Conservation (phyloP, 37 sponge, comb jelly and placozoan genomes). For the Amphimedon queenslandica region DNA sequence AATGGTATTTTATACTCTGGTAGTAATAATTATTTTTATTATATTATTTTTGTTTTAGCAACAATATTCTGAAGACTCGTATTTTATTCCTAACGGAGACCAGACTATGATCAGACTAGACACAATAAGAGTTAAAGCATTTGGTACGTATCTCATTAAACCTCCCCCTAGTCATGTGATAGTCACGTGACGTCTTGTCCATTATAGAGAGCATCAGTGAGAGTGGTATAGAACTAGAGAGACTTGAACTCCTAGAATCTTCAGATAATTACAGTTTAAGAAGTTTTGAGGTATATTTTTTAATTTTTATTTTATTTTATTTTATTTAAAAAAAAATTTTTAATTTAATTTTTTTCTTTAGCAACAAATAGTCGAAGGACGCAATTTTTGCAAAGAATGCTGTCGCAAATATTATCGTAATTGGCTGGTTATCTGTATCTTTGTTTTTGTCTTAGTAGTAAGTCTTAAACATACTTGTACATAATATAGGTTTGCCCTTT, state of each 20-base stretch:
- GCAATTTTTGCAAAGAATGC: too few relatives aligned
- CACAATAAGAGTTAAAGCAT: neutral
- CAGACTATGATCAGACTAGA: neutral
- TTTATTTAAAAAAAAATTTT: too few relatives aligned
- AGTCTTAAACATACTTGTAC: too few relatives aligned
- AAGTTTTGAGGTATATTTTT: conserved; percentile 10
- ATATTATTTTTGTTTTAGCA: too few relatives aligned
- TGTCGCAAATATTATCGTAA: too few relatives aligned
- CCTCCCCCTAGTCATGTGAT: neutral
- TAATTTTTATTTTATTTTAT: too few relatives aligned
- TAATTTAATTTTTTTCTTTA: too few relatives aligned
- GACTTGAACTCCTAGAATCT: conserved; percentile 35
- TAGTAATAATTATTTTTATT: neutral
- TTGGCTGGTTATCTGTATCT: too few relatives aligned
- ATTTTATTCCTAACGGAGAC: neutral
- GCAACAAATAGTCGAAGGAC: too few relatives aligned
- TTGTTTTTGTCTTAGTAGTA: too few relatives aligned
- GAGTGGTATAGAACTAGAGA: conserved; percentile 23
- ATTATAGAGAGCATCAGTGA: neutral
- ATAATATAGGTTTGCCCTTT: too few relatives aligned
- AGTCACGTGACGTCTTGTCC: neutral
- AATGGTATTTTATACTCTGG: conserved; percentile 28
- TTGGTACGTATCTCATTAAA: neutral
- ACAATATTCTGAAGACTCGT: neutral
- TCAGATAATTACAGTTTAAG: conserved; percentile 23